These are phyloP conservation scores for Drosophila tsacasi DNA, from an alignment of 1,140 invertebrate genomes.

Conservation along the genomic window DNA sequence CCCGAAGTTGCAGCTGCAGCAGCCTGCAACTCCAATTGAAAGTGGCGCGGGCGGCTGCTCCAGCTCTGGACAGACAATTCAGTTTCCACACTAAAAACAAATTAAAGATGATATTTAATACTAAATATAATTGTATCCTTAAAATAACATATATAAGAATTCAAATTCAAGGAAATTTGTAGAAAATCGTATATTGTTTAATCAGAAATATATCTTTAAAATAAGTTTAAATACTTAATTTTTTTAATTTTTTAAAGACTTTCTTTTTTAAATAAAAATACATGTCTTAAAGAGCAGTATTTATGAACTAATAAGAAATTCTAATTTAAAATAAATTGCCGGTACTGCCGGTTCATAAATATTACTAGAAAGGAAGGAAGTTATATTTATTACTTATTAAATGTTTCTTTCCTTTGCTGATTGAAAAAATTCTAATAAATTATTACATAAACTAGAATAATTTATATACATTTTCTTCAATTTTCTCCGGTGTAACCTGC, in stretches of 20 bases:
- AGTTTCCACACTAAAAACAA: conserved; percentile 38
- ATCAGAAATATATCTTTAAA: background rate
- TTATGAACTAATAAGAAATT: background rate
- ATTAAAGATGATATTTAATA: background rate
- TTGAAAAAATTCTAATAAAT: background rate
- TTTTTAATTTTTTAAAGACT: background rate
- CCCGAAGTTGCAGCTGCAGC: conserved; percentile 52
- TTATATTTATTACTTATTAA: background rate
- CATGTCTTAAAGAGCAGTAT: too few species aligned
- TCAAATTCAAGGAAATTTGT: background rate
- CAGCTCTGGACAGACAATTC: conserved; percentile 46
- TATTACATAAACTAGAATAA: too few species aligned
- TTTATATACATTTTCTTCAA: background rate
- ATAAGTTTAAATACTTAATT: background rate
- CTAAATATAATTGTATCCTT: background rate
- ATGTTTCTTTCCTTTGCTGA: background rate
- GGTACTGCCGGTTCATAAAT: too few species aligned
- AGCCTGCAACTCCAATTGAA: conserved; percentile 60
- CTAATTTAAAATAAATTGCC: background rate
- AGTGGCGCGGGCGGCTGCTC: conserved; percentile 61
- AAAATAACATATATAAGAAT: background rate
- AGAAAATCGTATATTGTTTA: background rate
- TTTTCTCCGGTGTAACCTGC: conserved; percentile 27
- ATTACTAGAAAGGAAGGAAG: too few species aligned
- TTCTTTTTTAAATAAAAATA: background rate